Percentiles rank a stretch among this genome's conserved stretches.
Evolutionary conservation across 2,797 vertebrate genomes (phyloP).

Genomic region (Enteromius paludinosus): DNA sequence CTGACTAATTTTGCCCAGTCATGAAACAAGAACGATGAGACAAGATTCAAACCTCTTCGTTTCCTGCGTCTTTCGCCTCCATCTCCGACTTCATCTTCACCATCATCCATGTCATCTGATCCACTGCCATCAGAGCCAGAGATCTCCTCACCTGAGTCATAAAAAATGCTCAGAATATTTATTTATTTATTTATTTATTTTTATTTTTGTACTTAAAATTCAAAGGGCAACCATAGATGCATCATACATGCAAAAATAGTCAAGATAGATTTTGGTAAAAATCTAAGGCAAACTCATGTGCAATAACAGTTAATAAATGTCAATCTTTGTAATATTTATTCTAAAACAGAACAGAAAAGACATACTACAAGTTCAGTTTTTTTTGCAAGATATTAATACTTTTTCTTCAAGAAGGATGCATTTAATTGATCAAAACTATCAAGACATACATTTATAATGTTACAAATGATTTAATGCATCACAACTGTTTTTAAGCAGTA

Average conservation of each 20-base stretch:
- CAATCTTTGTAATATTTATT: background rate
- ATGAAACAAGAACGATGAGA: background rate
- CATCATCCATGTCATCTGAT: constrained; percentile 93
- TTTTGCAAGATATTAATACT: background rate
- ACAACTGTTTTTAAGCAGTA: background rate
- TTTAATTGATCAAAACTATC: background rate
- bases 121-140: constrained; percentile 94
- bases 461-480: background rate
- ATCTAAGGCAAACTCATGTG: background rate
- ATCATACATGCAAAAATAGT: background rate
- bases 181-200: too few relatives aligned
- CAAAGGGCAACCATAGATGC: background rate
- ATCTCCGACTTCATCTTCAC: constrained; percentile 85
- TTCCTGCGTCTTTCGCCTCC: constrained; percentile 89
- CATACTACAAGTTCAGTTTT: background rate
- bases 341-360: background rate
- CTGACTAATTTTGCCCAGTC: background rate
- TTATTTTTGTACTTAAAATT: background rate
- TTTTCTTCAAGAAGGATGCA: background rate
- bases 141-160: constrained; percentile 91
- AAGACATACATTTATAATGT: background rate
- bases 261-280: background rate
- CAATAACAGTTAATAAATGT: background rate
- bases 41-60: constrained; percentile 80
- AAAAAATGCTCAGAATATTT: too few relatives aligned